phyloP scores from a whole-genome alignment of 2,797 vertebrate species.

The Enteromius radiatus region DNA sequence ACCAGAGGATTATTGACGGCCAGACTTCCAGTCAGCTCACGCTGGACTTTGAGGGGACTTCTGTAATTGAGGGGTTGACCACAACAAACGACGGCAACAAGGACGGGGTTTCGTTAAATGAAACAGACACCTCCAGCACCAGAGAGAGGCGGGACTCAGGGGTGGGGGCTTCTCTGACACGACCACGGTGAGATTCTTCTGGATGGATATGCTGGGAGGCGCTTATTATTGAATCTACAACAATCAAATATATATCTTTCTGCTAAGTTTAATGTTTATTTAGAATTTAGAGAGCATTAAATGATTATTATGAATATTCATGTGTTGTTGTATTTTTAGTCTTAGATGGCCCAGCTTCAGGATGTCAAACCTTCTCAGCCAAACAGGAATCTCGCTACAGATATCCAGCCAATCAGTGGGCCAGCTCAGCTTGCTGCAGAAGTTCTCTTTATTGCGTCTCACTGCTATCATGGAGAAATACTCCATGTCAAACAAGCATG shows the following conservation, averaged over 20 bases:
- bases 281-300: background rate
- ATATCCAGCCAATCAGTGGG: constrained; percentile 93
- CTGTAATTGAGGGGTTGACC: constrained; percentile 84
- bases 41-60: constrained; percentile 91
- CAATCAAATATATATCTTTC: background rate
- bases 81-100: constrained; percentile 86
- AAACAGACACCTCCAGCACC: constrained; percentile 83
- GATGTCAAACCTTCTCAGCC: constrained; percentile 87
- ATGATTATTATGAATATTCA: background rate
- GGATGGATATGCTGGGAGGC: background rate
- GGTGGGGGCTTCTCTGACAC: constrained; percentile 93
- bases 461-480: constrained; percentile 98
- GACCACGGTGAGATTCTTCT: constrained; percentile 84
- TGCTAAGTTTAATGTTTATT: background rate
- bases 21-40: constrained; percentile 85
- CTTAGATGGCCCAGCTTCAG: constrained; percentile 96
- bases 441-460: constrained; percentile 92
- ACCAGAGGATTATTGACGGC: constrained; percentile 61
- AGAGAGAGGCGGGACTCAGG: constrained; percentile 95
- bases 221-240: background rate
- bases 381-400: constrained; percentile 85
- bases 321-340: constrained; percentile 69
- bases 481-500: constrained; percentile 95
- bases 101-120: constrained; percentile 87
- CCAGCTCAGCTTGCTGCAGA: constrained; percentile 93